These are phyloP conservation scores for Elephas maximus DNA, from an alignment of 2,113 vertebrate genomes.

Conservation along the genomic window DNA sequence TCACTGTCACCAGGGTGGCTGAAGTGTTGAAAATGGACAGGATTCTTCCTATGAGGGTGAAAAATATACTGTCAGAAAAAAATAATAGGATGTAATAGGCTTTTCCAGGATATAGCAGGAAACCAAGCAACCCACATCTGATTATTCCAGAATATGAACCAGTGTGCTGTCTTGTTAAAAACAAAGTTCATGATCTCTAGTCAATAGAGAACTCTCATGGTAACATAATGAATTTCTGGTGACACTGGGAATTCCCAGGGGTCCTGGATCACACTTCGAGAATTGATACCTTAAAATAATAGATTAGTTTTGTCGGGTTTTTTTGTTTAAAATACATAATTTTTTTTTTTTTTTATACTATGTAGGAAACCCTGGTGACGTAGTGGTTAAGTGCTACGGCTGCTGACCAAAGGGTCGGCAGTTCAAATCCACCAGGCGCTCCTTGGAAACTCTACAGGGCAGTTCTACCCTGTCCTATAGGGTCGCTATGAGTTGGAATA, in stretches of 20 bases:
- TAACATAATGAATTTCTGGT: constrained; percentile 44
- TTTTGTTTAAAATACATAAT: neutral
- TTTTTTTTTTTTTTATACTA: too few species aligned
- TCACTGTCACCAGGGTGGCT: constrained; percentile 90
- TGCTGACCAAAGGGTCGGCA: too few species aligned
- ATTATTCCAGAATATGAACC: constrained; percentile 1
- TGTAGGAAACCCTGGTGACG: too few species aligned
- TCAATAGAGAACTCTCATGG: neutral
- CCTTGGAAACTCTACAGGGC: too few species aligned
- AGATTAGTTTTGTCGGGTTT: neutral
- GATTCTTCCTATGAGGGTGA: constrained; percentile 89
- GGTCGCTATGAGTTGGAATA: too few species aligned
- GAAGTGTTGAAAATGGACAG: constrained; percentile 90
- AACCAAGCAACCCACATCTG: neutral
- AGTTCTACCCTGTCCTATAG: too few species aligned
- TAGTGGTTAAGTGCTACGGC: too few species aligned
- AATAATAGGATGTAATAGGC: neutral
- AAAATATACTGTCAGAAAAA: neutral
- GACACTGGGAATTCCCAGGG: neutral
- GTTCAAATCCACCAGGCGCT: too few species aligned
- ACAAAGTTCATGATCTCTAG: neutral
- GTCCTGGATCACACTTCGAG: neutral
- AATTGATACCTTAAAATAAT: neutral
- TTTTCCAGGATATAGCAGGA: neutral
- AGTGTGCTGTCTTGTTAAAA: neutral